phyloP scores from a whole-genome alignment of 2,888 invertebrate species.

The Drosophila heteroneura region DNA sequence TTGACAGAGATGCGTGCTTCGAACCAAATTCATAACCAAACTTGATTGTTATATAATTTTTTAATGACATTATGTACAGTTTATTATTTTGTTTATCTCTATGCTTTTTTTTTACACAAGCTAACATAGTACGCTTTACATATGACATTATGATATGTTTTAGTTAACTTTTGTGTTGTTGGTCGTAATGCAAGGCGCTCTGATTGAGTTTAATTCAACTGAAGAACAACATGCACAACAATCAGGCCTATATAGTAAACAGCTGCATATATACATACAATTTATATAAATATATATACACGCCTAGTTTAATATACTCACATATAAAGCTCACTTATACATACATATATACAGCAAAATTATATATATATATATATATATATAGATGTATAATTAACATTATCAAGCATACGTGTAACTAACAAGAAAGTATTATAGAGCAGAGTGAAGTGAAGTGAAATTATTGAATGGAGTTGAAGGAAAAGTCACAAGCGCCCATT shows the following conservation, averaged over 20 bases:
- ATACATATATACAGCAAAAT: slow-evolving; percentile 34
- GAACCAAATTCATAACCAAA: slow-evolving; percentile 78
- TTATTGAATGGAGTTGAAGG: slow-evolving; percentile 40
- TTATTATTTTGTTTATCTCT: slow-evolving; percentile 58
- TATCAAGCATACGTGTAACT: slow-evolving; percentile 79
- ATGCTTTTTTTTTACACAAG: slow-evolving; percentile 34
- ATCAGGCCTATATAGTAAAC: slow-evolving; percentile 78
- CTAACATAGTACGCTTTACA: slow-evolving; percentile 63
- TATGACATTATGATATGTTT: slow-evolving; percentile 65
- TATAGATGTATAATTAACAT: slow-evolving; percentile 71
- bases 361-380: slow-evolving; percentile 62
- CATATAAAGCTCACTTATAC: slow-evolving; percentile 61
- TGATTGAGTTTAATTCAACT: slow-evolving; percentile 61
- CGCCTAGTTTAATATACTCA: slow-evolving; percentile 64
- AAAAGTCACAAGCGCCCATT: slow-evolving; percentile 77
- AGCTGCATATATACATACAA: slow-evolving; percentile 65
- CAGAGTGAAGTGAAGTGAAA: slow-evolving; percentile 50
- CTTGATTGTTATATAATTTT: slow-evolving; percentile 79
- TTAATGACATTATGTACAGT: slow-evolving; percentile 76
- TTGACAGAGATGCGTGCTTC: slow-evolving; percentile 65
- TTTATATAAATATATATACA: slow-evolving; percentile 54
- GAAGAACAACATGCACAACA: slow-evolving; percentile 78
- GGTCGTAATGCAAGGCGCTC: slow-evolving; percentile 66
- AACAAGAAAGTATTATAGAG: slow-evolving; percentile 74
- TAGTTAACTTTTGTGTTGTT: slow-evolving; percentile 42